Percentiles rank a stretch among this genome's conserved stretches.
Evolutionary conservation across 2,797 vertebrate genomes (phyloP).

Genomic region (Diplodus puntazzo): DNA sequence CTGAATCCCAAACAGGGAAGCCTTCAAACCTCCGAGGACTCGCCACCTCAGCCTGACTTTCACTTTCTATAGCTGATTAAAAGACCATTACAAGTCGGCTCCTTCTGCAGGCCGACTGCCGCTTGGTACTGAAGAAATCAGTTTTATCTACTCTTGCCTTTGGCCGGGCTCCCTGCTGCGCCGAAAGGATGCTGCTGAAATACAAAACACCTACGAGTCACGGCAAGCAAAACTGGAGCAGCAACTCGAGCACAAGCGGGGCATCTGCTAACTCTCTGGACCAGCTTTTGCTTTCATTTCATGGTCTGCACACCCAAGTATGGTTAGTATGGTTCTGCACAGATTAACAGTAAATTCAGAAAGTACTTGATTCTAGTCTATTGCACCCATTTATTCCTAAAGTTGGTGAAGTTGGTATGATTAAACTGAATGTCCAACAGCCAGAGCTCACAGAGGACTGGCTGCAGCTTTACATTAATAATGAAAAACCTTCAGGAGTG

Average conservation of each 20-base stretch:
- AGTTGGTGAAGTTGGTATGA: not conserved
- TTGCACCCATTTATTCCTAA: not conserved
- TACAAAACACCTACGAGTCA: constrained; percentile 49
- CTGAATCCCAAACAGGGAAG: constrained; percentile 36
- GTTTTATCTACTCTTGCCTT: constrained; percentile 58
- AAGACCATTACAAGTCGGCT: constrained; percentile 44
- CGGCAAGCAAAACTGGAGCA: constrained; percentile 27
- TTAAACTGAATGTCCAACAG: constrained; percentile 6
- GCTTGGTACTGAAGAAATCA: constrained; percentile 42
- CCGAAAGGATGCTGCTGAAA: constrained; percentile 45
- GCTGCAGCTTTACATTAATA: constrained; percentile 8
- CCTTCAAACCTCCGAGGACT: constrained; percentile 8
- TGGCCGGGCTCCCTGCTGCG: constrained; percentile 31
- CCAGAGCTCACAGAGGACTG: not conserved
- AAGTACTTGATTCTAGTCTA: not conserved
- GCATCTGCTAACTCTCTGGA: constrained; percentile 16
- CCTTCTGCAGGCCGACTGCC: constrained; percentile 31
- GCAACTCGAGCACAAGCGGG: constrained; percentile 24
- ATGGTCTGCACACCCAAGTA: not conserved
- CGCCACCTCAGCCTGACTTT: constrained; percentile 43
- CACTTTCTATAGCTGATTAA: constrained; percentile 60
- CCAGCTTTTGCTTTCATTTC: constrained; percentile 2
- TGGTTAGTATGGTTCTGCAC: not conserved
- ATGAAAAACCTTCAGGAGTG: constrained; percentile 9
- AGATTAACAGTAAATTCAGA: not conserved